Evolutionary conservation across 1,140 invertebrate species (phyloP), one percentile per base, ranked within the genome.

Genomic region (Drosophila varians): DNA sequence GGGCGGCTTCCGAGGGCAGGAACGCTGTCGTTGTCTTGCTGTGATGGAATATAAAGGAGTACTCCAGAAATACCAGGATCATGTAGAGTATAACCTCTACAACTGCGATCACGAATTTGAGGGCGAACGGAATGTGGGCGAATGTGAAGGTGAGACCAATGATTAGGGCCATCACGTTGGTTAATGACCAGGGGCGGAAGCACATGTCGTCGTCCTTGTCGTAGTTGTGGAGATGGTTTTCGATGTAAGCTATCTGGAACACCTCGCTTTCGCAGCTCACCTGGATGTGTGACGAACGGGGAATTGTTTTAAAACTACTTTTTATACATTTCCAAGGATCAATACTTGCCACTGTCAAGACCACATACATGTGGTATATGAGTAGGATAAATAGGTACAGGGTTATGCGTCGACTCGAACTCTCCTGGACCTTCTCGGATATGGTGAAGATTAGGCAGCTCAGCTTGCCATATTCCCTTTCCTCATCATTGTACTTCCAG

Each of bases 81-180:
- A 92, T 74, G 94, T 92, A 1, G 94, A 96, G 97, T 57, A 94
- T 68, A 0, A 95, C 93, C 64, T 95, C 94, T 93, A 68, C 1
- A 93, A 66, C 4, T 42, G 95, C 95, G 16, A 96, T 92, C 0
- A 94, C 52, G 34, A 96, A 93, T 92, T 98, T 98, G 14, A 98
- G 91, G 48, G 95, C 91, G 76, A 96, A 96, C 74, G 97, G 95
- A n/a, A 98, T 95, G 54, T 96, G 93, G 18, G 97, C 93, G 91
- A 98, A 98, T 4, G 97, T 92, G 66, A 96, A 96, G 48, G 94
- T 95, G 55, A 95, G 93, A 1, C 96, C 92, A 57, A 98, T 93
- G 0, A 95, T 94, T 49, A 98, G 89, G 11, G 95, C 93, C 86
- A 95, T 94, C 54, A 95, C 95, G 90, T 96, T 94, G 0, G 96